Conservation (phyloP, 2,113 vertebrate species). For the Accipiter cooperii region DNA sequence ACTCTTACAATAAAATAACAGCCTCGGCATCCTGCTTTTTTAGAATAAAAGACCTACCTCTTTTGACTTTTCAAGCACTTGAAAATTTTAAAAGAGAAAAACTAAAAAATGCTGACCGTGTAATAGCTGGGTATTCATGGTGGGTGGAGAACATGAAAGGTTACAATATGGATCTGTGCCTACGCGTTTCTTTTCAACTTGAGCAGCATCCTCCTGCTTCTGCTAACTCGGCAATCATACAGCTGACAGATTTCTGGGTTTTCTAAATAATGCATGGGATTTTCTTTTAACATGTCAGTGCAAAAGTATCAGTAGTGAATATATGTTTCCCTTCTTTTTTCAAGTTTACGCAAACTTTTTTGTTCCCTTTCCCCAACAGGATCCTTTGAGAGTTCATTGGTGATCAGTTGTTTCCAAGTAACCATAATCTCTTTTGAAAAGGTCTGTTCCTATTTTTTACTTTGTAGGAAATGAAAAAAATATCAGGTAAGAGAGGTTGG, state of each 20-base stretch:
- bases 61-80: slow-evolving; percentile 64
- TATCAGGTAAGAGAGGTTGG: background rate
- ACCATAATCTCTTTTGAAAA: background rate
- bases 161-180: slow-evolving; percentile 72
- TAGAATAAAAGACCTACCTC: slow-evolving; percentile 62
- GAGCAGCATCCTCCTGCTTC: slow-evolving; percentile 74
- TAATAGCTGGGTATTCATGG: slow-evolving; percentile 73
- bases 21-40: slow-evolving; percentile 45
- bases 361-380: background rate
- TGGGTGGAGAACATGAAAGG: slow-evolving; percentile 74
- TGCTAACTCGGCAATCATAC: slow-evolving; percentile 83
- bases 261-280: slow-evolving; percentile 86
- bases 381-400: background rate
- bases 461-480: background rate
- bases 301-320: slow-evolving; percentile 70
- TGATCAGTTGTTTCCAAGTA: background rate
- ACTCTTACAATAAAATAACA: slow-evolving; percentile 63
- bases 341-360: background rate
- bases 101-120: slow-evolving; percentile 72
- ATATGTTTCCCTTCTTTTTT: background rate
- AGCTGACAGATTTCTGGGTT: slow-evolving; percentile 78
- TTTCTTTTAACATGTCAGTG: slow-evolving; percentile 85
- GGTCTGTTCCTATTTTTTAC: background rate
- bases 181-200: slow-evolving; percentile 72
- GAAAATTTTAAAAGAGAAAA: slow-evolving; percentile 70